These are phyloP conservation scores for Goniozus legneri DNA, from an alignment of 1,140 invertebrate species.

Conservation along the genomic window DNA sequence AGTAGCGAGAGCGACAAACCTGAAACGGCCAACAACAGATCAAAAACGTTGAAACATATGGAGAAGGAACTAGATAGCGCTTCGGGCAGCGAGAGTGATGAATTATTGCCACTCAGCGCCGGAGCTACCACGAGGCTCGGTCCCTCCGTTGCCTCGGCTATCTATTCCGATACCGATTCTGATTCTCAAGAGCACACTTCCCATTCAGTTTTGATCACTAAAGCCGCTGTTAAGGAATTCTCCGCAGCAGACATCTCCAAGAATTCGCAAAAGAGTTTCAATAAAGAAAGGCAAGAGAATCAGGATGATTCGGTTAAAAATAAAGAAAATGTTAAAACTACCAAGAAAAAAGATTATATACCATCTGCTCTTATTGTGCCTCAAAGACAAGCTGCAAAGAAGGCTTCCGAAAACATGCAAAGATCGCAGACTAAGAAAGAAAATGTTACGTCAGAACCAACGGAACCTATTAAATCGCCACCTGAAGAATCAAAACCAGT, in stretches of 20 bases:
- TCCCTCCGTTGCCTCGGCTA: slow-evolving; percentile 56
- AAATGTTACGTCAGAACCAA: slow-evolving; percentile 19
- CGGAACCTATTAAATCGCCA: slow-evolving; percentile 36
- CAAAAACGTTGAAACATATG: slow-evolving; percentile 65
- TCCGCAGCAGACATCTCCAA: slow-evolving; percentile 48
- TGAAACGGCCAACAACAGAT: slow-evolving; percentile 40
- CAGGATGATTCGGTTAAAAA: slow-evolving; percentile 23
- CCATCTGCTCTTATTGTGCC: slow-evolving; percentile 84
- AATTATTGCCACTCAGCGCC: slow-evolving; percentile 62
- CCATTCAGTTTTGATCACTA: slow-evolving; percentile 62
- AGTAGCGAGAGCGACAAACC: slow-evolving; percentile 42
- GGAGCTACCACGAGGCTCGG: slow-evolving; percentile 34
- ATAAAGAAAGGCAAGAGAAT: slow-evolving; percentile 25
- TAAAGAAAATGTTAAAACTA: slow-evolving; percentile 58
- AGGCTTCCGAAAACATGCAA: slow-evolving; percentile 82
- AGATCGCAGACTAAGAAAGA: slow-evolving; percentile 44
- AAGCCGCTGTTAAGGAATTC: slow-evolving; percentile 81
- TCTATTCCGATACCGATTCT: slow-evolving; percentile 71
- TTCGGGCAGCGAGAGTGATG: slow-evolving; percentile 72
- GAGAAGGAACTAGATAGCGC: slow-evolving; percentile 62
- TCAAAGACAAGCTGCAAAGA: slow-evolving; percentile 85
- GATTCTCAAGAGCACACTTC: slow-evolving; percentile 64
- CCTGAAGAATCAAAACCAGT: slow-evolving; percentile 29
- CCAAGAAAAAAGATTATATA: slow-evolving; percentile 62
- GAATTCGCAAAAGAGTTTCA: slow-evolving; percentile 38